Evolutionary conservation across 1,140 invertebrate species (phyloP), one percentile per base, ranked within the genome.

Genomic region (Dinothrombium tinctorium): DNA sequence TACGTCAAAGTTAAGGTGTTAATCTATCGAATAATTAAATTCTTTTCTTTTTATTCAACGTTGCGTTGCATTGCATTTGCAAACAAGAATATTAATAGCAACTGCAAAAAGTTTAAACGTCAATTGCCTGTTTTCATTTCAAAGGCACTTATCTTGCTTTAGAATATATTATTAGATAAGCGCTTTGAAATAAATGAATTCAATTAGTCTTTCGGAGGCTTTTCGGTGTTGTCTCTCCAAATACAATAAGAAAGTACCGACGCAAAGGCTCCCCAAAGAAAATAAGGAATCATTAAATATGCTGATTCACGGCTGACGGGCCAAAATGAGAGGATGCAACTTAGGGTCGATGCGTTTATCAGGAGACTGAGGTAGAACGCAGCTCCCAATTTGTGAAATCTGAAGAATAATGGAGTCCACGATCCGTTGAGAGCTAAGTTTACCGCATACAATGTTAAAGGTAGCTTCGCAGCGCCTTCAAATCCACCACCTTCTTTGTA

Each of bases 391-490:
- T 71, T 69, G 43, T 73, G 72, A 21, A 61, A 48, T 33, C 71
- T 71, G 58, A 86, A 86, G 59, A 86, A 86, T 14, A 86, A 69
- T 6, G 78, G 79, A 2, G 76, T 69, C 80, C 80, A 87, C 0
- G 70, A 65, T 75, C 76, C 84, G 55, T 86, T 87, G 0, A 86
- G 56, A 0, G 70, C 65, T 35, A 87, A 58, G 53, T 83, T 79
- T 1, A 66, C 57, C 5, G 69, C 76, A 49, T 80, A 86, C 19
- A 76, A 53, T 0, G 70, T 60, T 15, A 87, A 53, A 1, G 80
- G 75, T 3, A 75, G 17, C 23, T 59, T 60, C 3, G 69, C 71
- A 43, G 56, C 54, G 61, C 68, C 69, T 46, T 66, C 56, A 47
- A 71, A 69, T 24, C 75, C 75, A 33, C 68, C 72, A n/a, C 74